These are phyloP conservation scores for Diarsia mendica DNA, from an alignment of 2,888 invertebrate genomes.

Conservation along the genomic window DNA sequence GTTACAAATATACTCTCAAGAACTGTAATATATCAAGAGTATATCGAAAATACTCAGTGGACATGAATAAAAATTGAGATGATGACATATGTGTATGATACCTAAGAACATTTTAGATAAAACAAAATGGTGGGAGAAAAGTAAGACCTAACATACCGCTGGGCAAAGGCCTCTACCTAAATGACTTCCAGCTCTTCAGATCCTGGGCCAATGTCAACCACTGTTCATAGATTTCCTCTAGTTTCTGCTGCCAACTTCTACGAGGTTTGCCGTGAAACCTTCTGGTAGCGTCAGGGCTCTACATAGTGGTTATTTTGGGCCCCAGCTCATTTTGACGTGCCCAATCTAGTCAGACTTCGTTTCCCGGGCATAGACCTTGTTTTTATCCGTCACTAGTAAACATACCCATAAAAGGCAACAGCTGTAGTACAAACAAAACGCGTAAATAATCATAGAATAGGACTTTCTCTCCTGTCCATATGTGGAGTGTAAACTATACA, in stretches of 20 bases:
- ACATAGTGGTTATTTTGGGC: background rate
- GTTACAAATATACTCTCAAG: background rate
- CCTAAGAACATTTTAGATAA: background rate
- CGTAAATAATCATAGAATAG: slow-evolving; percentile 18
- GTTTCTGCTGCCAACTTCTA: background rate
- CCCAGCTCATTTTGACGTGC: too few relatives aligned
- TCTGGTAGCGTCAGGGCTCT: background rate
- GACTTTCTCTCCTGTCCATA: slow-evolving; percentile 26
- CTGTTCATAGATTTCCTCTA: background rate
- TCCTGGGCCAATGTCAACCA: background rate
- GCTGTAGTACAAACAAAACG: slow-evolving; percentile 5
- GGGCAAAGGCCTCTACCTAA: background rate
- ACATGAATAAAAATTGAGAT: background rate
- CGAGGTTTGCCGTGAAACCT: background rate
- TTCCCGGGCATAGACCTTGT: background rate
- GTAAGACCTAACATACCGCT: background rate
- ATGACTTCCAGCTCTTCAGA: background rate
- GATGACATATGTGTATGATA: background rate
- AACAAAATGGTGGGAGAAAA: background rate
- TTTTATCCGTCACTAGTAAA: background rate
- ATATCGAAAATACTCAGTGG: background rate
- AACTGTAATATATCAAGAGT: background rate
- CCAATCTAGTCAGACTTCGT: too few relatives aligned
- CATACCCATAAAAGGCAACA: slow-evolving; percentile 8
- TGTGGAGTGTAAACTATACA: slow-evolving; percentile 44